Conservation (phyloP, 2,113 vertebrate genomes). For the Oreochromis aureus region DNA sequence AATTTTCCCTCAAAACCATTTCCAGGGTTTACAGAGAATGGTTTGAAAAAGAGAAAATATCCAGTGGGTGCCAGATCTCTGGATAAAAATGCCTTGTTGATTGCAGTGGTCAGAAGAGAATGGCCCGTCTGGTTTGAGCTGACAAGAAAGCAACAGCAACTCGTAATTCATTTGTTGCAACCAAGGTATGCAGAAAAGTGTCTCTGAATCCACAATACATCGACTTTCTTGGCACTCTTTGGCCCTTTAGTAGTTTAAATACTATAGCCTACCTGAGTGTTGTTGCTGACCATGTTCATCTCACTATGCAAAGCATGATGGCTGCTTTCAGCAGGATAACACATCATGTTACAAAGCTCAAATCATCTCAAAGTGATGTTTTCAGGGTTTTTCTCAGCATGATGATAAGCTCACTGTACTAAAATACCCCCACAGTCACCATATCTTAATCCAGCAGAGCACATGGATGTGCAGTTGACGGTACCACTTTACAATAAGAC, state of each 20-base stretch:
- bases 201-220: not conserved
- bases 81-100: not conserved
- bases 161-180: not conserved
- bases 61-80: not conserved
- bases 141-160: not conserved
- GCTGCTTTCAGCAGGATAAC: not conserved
- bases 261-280: not conserved
- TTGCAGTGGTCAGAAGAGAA: not conserved
- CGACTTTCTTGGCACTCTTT: not conserved
- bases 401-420: not conserved
- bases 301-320: not conserved
- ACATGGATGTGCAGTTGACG: not conserved
- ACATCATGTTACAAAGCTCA: not conserved
- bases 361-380: not conserved
- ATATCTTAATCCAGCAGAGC: not conserved
- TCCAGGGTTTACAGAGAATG: not conserved
- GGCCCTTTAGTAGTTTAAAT: not conserved
- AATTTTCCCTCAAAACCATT: not conserved
- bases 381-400: not conserved
- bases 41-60: not conserved
- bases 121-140: not conserved
- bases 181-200: not conserved
- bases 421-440: not conserved
- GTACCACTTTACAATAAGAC: too few relatives aligned
- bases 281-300: not conserved